A percentile compares a stretch with the other conserved stretches of the same genome.
These are phyloP conservation scores for Caerostris darwini DNA, from an alignment of 1,140 invertebrate genomes.

Conservation along the genomic window DNA sequence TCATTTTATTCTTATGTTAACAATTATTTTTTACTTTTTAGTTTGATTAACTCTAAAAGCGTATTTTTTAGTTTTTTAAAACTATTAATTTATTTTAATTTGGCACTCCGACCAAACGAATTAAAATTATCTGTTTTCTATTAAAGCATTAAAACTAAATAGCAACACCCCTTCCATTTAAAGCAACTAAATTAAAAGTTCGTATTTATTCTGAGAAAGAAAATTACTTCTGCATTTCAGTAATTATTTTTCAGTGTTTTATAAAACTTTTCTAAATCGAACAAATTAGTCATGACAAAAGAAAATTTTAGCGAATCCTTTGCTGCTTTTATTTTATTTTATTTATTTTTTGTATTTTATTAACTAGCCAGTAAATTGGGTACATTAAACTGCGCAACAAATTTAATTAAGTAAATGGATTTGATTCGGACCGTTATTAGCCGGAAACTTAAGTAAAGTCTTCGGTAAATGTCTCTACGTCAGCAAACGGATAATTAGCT, in stretches of 20 bases:
- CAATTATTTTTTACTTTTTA: too few species aligned
- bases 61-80: too few species aligned
- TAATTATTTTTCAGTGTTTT: not conserved
- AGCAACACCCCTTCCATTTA: too few species aligned
- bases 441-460: not conserved
- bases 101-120: too few species aligned
- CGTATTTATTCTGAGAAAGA: too few species aligned
- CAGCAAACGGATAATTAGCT: not conserved
- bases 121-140: too few species aligned
- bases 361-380: not conserved
- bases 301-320: not conserved
- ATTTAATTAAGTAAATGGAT: slow-evolving; percentile 32
- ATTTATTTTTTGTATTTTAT: not conserved
- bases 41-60: too few species aligned
- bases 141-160: too few species aligned
- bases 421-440: not conserved
- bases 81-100: too few species aligned
- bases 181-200: too few species aligned
- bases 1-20: too few species aligned
- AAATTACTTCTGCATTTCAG: not conserved
- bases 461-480: not conserved
- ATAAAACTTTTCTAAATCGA: not conserved
- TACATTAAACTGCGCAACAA: not conserved
- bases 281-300: not conserved
- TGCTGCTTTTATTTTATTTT: not conserved